A percentile compares a stretch with the other conserved stretches of the same genome.
Evolutionary conservation across 2,113 vertebrate genomes (phyloP).

Genomic region (Onychostruthus taczanowskii): DNA sequence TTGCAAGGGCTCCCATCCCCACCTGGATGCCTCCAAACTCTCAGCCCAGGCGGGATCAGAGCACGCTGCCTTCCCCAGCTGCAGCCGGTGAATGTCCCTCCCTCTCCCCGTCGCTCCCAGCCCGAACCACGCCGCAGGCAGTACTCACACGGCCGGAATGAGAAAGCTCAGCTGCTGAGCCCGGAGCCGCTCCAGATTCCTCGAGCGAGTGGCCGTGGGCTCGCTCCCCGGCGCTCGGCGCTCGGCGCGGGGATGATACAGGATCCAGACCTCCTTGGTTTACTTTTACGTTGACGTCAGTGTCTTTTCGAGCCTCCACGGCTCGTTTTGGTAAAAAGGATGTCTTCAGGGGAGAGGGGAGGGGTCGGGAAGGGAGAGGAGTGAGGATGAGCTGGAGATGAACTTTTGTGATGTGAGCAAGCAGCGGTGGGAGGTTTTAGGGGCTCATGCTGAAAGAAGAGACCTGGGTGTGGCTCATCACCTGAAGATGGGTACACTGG

Average conservation of each 20-base stretch:
- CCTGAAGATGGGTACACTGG: background rate
- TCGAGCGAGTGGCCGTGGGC: background rate
- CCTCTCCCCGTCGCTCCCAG: background rate
- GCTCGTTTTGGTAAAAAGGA: constrained; percentile 70
- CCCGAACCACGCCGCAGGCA: background rate
- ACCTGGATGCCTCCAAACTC: background rate
- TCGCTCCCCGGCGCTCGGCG: background rate
- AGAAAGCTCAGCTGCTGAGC: constrained; percentile 4
- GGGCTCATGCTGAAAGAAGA: background rate
- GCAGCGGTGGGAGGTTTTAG: background rate
- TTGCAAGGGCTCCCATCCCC: background rate
- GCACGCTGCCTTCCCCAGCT: background rate
- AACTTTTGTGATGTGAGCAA: background rate
- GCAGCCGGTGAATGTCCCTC: background rate
- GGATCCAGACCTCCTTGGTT: constrained; percentile 66
- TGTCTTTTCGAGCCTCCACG: constrained; percentile 43
- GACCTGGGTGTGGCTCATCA: background rate
- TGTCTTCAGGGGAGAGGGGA: constrained; percentile 41
- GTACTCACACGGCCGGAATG: constrained; percentile 19
- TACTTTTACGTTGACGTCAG: constrained; percentile 74
- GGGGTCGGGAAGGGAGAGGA: background rate
- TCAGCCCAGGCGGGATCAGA: background rate
- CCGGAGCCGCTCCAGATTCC: background rate
- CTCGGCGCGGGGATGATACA: background rate
- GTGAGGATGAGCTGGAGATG: background rate